A percentile compares a stretch with the other conserved stretches of the same genome.
Conservation (phyloP, 2,797 vertebrate species). For the Cuniculus paca region DNA sequence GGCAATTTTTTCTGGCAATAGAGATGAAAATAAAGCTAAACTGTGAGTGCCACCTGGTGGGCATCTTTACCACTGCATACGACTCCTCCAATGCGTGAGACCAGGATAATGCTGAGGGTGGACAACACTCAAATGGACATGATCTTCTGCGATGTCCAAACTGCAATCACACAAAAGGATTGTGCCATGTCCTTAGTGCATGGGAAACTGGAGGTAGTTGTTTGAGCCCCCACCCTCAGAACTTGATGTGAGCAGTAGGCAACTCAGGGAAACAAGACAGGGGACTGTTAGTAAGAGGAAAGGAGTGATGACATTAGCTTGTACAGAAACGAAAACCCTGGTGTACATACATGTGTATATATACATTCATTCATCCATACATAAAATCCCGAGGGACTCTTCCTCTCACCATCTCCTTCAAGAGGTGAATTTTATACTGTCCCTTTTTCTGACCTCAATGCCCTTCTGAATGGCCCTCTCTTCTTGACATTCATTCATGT, state of each 20-base stretch:
- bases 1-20: neutral
- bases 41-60: conserved; percentile 78
- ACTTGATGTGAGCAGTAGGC: neutral
- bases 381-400: neutral
- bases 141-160: neutral
- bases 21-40: conserved; percentile 66
- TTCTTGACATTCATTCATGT: neutral
- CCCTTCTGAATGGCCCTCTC: neutral
- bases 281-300: neutral
- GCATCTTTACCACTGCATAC: neutral
- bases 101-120: neutral
- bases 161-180: neutral
- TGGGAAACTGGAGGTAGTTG: rapidly evolving
- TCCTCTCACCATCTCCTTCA: neutral
- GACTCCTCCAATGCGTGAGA: neutral
- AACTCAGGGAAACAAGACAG: neutral
- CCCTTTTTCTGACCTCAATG: neutral
- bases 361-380: neutral
- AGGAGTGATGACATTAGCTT: neutral
- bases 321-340: neutral
- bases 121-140: neutral
- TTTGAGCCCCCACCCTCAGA: neutral
- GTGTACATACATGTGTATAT: rapidly evolving
- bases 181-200: neutral
- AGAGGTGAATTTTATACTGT: neutral